These are phyloP conservation scores for Zenarchopterus dispar DNA, from an alignment of 2,797 vertebrate species.

Conservation along the genomic window DNA sequence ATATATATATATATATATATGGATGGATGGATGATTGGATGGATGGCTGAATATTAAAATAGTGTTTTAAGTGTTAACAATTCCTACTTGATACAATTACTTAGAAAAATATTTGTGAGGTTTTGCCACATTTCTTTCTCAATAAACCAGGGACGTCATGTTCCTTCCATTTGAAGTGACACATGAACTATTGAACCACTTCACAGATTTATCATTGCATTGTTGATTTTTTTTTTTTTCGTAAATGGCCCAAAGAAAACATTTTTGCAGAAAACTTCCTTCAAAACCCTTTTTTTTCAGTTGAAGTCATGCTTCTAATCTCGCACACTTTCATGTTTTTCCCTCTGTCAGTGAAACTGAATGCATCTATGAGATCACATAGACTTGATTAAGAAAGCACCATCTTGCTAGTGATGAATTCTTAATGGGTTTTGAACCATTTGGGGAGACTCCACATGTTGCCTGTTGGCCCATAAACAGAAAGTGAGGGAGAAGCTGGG, in stretches of 20 bases:
- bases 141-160: too few species aligned
- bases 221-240: background rate
- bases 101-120: too few species aligned
- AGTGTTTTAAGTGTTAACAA: too few species aligned
- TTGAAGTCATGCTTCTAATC: slow-evolving; percentile 10
- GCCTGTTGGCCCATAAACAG: slow-evolving; percentile 69
- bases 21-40: too few species aligned
- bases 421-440: slow-evolving; percentile 62
- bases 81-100: too few species aligned
- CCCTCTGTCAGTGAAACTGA: slow-evolving; percentile 43
- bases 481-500: slow-evolving; percentile 25
- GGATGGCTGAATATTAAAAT: too few species aligned
- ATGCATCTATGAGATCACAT: slow-evolving; percentile 66
- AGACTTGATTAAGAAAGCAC: slow-evolving; percentile 76
- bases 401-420: slow-evolving; percentile 78
- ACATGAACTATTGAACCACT: background rate
- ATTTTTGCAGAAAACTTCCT: background rate
- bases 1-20: slow-evolving; percentile 28
- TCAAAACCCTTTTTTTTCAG: background rate
- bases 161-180: too few species aligned
- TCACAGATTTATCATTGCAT: background rate
- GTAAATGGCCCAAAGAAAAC: background rate
- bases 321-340: slow-evolving; percentile 12
- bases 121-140: too few species aligned
- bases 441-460: slow-evolving; percentile 59